phyloP scores from a whole-genome alignment of 2,113 vertebrate genomes.

The Oxyruncus cristatus region DNA sequence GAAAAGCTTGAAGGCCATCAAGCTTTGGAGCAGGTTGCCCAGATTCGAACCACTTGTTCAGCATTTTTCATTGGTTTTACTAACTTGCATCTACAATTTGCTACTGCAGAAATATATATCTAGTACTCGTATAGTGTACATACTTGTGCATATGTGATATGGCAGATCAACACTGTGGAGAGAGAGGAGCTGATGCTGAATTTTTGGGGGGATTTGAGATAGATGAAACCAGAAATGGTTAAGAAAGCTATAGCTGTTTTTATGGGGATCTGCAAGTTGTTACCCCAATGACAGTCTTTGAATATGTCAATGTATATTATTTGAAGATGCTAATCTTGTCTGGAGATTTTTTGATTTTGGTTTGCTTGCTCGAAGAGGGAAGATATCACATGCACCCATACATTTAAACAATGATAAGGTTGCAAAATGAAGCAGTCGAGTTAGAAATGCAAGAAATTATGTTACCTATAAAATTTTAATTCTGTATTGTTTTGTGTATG shows the following conservation, averaged over 20 bases:
- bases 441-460: constrained; percentile 29
- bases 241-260: not conserved
- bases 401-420: not conserved
- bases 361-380: not conserved
- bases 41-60: not conserved
- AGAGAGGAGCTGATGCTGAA: not conserved
- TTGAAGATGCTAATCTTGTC: not conserved
- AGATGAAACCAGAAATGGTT: not conserved
- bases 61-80: not conserved
- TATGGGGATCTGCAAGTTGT: not conserved
- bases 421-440: not conserved
- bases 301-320: not conserved
- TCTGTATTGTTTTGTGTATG: constrained; percentile 12
- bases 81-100: not conserved
- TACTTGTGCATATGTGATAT: not conserved
- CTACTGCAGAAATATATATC: not conserved
- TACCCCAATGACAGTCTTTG: not conserved
- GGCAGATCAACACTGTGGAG: not conserved
- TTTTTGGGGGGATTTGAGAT: not conserved
- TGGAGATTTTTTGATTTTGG: not conserved
- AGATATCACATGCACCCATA: not conserved
- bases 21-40: not conserved
- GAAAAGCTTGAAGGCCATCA: not conserved
- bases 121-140: not conserved
- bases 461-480: constrained; percentile 48